Percentiles rank a stretch among this genome's conserved stretches.
phyloP scores from a whole-genome alignment of 2,797 vertebrate species.

The Diplodus sargus region DNA sequence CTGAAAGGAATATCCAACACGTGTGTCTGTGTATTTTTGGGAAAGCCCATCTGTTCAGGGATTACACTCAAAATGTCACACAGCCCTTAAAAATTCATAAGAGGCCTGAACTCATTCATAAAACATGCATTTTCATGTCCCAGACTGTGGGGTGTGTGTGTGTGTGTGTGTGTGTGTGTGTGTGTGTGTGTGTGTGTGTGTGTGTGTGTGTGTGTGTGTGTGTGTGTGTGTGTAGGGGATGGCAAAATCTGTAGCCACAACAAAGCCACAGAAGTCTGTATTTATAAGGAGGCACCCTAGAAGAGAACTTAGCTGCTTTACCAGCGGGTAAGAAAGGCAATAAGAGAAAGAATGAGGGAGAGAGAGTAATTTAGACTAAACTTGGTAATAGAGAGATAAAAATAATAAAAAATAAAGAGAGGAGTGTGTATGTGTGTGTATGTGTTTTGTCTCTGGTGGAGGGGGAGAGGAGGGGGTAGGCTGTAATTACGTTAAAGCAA shows the following conservation, averaged over 20 bases:
- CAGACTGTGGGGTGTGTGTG: constrained; percentile 44
- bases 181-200: constrained; percentile 37
- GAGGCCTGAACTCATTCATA: constrained; percentile 79
- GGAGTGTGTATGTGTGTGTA: constrained; percentile 8
- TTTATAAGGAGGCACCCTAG: constrained; percentile 46
- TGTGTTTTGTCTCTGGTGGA: constrained; percentile 52
- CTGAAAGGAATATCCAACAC: constrained; percentile 74
- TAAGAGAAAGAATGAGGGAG: constrained; percentile 20
- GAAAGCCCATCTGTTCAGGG: constrained; percentile 80
- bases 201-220: constrained; percentile 25
- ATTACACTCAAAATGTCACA: constrained; percentile 74
- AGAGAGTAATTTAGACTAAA: constrained; percentile 12
- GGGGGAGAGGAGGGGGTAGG: constrained; percentile 57
- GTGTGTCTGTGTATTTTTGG: constrained; percentile 77
- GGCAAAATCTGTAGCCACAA: constrained; percentile 67
- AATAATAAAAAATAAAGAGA: background rate
- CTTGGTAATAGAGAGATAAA: constrained; percentile 10
- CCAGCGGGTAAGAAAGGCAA: constrained; percentile 27
- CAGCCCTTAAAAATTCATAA: constrained; percentile 68
- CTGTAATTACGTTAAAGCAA: constrained; percentile 80
- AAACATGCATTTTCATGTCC: constrained; percentile 81
- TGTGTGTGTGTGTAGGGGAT: constrained; percentile 43
- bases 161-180: constrained; percentile 30
- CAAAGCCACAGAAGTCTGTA: constrained; percentile 61
- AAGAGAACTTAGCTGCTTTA: constrained; percentile 30